A percentile compares a stretch with the other conserved stretches of the same genome.
phyloP scores from a whole-genome alignment of 2,888 invertebrate genomes.

The Pantelozetes paolii region DNA sequence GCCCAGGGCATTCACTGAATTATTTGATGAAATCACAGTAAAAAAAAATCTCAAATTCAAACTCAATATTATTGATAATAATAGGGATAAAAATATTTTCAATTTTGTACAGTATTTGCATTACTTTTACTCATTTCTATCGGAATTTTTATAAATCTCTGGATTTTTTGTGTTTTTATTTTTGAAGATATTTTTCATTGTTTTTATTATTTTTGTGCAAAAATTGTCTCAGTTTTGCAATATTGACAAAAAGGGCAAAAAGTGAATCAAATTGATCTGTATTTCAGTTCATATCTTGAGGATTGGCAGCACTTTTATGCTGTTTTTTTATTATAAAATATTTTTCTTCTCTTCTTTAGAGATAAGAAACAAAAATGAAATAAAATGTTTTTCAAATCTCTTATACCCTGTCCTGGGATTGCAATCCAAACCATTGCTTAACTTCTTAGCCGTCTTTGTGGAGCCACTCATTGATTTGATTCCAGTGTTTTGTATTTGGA shows the following conservation, averaged over 20 bases:
- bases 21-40: too few relatives aligned
- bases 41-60: too few relatives aligned
- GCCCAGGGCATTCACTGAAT: too few relatives aligned
- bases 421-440: background rate
- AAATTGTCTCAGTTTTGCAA: too few relatives aligned
- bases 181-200: too few relatives aligned
- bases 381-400: background rate
- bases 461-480: background rate
- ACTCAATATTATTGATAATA: too few relatives aligned
- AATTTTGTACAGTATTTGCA: too few relatives aligned
- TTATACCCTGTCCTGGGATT: conserved; percentile 9
- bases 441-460: background rate
- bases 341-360: background rate
- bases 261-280: background rate
- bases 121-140: too few relatives aligned
- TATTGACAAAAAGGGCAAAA: background rate
- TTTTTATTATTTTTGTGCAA: too few relatives aligned
- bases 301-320: background rate
- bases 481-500: background rate
- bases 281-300: background rate
- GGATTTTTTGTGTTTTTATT: too few relatives aligned
- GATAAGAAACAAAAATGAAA: background rate
- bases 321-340: background rate
- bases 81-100: too few relatives aligned
- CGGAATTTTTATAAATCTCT: too few relatives aligned